Percentiles rank a stretch among this genome's conserved stretches.
Evolutionary conservation across 1,140 invertebrate species (phyloP).

Genomic region (Drosophila sp.): DNA sequence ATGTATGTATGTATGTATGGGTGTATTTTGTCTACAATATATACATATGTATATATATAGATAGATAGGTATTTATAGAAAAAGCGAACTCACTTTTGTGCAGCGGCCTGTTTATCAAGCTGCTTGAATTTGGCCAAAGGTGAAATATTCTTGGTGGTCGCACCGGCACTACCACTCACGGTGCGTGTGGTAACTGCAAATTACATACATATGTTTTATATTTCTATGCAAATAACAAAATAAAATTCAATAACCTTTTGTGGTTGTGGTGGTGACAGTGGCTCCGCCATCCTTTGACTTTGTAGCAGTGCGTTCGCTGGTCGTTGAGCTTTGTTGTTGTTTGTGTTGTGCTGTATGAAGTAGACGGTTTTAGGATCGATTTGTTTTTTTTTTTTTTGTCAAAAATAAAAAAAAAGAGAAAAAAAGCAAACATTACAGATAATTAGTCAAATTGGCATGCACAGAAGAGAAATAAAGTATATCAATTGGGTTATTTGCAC

Average conservation of each 20-base stretch:
- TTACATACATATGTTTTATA: constrained; percentile 26
- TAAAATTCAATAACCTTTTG: constrained; percentile 59
- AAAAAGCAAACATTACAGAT: constrained; percentile 70
- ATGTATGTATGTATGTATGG: constrained; percentile 1
- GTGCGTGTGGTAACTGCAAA: constrained; percentile 87
- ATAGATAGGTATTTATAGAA: neutral
- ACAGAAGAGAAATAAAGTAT: constrained; percentile 23
- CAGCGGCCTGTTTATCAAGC: constrained; percentile 91
- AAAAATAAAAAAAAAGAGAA: constrained; percentile 31
- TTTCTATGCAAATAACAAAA: neutral
- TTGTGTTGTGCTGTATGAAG: constrained; percentile 78
- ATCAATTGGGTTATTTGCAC: constrained; percentile 20
- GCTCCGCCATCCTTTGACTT: constrained; percentile 81
- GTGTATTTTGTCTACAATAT: no score
- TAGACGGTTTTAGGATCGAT: constrained; percentile 63
- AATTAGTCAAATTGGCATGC: constrained; percentile 63
- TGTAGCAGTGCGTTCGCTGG: constrained; percentile 78
- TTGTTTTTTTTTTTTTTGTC: constrained; percentile 42
- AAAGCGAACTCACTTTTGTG: constrained; percentile 87
- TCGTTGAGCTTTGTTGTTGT: constrained; percentile 74
- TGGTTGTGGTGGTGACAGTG: constrained; percentile 81
- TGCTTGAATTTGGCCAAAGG: constrained; percentile 95
- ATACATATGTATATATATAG: no score
- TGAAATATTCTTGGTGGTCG: constrained; percentile 88
- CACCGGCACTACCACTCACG: constrained; percentile 84